Evolutionary conservation across 2,888 invertebrate genomes (phyloP), one percentile per base, ranked within the genome.

Genomic region (Noctua fimbriata): DNA sequence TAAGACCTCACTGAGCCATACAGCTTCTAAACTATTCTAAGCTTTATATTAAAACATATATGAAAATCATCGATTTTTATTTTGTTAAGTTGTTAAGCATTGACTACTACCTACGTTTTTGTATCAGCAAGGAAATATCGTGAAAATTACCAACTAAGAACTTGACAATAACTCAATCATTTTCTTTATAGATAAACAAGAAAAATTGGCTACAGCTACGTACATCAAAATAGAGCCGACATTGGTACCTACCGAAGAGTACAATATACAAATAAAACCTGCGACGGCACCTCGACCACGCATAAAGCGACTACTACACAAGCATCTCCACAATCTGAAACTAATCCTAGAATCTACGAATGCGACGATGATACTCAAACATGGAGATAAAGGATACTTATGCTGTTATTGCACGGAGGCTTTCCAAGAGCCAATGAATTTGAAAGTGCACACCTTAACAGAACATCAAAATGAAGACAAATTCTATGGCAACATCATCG

Each of bases 401-500:
- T 95, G 95, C 60, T 90, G 89, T 58, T 94, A 91, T 78, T 95
- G 95, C 74, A 9, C 58, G 65, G 0, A 84, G 89, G 85, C 88
- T n/a, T 94, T 83, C 49, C 82, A 82, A 1, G 88, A 92, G 5
- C 92, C 94, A 0, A 88, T 84, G 0, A 92, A 93, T 49, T 89
- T 95, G 6, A 95, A 95, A 82, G 66, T 55, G 14, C 95, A 95
- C 76, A 93, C 91, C 0, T 75, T 93, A 24, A 58, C 73, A 0
- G 16, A 66, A 12, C 86, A 84, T 44, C 67, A 24, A 14, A 86
- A 73, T 4, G 60, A 55, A 49, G 70, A 69, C n/a, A 76, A 60
- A 9, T 79, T 73, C 63, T 73, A 85, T 55, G 85, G 83, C 2
- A 81, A 81, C 16, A 55, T 85, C 18, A 36, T 0, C 24, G 58